phyloP scores from a whole-genome alignment of 2,888 invertebrate genomes.

The Cheilosia impressa region DNA sequence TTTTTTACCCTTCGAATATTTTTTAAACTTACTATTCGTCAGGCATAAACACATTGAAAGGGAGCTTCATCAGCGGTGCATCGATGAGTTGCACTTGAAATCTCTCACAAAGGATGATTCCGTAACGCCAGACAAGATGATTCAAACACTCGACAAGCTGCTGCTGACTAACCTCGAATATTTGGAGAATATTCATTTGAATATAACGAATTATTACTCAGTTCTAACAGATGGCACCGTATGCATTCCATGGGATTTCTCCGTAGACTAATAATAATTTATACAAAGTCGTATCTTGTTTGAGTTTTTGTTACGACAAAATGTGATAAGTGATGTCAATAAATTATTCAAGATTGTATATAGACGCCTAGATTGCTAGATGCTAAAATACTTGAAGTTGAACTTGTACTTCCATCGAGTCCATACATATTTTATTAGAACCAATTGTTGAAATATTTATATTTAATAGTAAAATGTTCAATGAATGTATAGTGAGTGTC shows the following conservation, averaged over 20 bases:
- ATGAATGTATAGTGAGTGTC: no score
- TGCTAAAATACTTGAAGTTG: no score
- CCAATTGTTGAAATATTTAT: neutral
- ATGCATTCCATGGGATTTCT: slow-evolving; percentile 96
- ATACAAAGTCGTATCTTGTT: neutral
- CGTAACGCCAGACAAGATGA: slow-evolving; percentile 95
- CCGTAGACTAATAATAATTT: slow-evolving; percentile 56
- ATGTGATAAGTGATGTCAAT: slow-evolving; percentile 53
- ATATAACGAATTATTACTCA: slow-evolving; percentile 95
- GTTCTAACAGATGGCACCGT: slow-evolving; percentile 95
- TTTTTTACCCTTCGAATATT: no score
- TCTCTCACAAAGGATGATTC: slow-evolving; percentile 95
- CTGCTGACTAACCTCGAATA: slow-evolving; percentile 82
- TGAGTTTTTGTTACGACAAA: slow-evolving; percentile 30
- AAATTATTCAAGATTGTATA: neutral
- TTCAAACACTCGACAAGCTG: slow-evolving; percentile 90
- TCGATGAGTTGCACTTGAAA: slow-evolving; percentile 87
- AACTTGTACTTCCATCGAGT: no score
- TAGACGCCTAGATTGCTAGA: neutral
- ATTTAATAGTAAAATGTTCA: neutral
- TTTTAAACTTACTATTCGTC: slow-evolving; percentile 76
- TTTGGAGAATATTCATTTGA: slow-evolving; percentile 89
- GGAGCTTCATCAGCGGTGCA: slow-evolving; percentile 88
- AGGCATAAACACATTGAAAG: slow-evolving; percentile 93
- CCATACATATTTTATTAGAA: no score